Evolutionary conservation across 2,797 vertebrate species (phyloP).

Genomic region (Hybognathus amarus): DNA sequence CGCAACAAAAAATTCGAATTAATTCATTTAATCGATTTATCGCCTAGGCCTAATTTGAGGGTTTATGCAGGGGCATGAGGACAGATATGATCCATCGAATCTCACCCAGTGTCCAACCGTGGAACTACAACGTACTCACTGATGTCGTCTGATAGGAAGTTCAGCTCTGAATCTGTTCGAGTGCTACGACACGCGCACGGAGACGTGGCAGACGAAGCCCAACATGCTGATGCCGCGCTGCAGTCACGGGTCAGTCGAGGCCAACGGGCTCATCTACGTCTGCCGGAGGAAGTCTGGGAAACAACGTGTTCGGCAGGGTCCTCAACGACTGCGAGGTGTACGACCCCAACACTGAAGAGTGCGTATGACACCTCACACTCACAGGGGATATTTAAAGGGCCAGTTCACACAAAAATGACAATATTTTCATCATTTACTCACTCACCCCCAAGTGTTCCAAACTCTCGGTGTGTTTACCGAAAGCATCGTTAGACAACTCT

Average conservation of each 20-base stretch:
- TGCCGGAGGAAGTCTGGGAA: slow-evolving; percentile 94
- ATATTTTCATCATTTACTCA: not conserved
- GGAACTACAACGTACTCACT: too few species aligned
- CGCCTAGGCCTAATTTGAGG: too few species aligned
- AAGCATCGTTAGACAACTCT: too few species aligned
- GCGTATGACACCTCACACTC: slow-evolving; percentile 58
- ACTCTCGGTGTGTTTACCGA: too few species aligned
- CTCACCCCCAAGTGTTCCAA: too few species aligned
- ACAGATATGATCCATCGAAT: too few species aligned
- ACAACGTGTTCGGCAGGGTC: slow-evolving; percentile 93
- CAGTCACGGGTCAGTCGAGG: slow-evolving; percentile 95
- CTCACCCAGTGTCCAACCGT: too few species aligned
- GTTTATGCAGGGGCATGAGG: too few species aligned
- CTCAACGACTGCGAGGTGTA: slow-evolving; percentile 96
- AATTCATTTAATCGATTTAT: too few species aligned
- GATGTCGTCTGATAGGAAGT: slow-evolving; percentile 85
- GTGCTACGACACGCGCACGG: slow-evolving; percentile 95
- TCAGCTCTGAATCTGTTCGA: slow-evolving; percentile 94
- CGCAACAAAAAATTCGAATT: too few species aligned
- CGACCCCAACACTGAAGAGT: slow-evolving; percentile 93
- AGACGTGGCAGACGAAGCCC: slow-evolving; percentile 94
- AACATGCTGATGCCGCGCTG: slow-evolving; percentile 96
- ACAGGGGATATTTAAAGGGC: not conserved
- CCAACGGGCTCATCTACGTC: slow-evolving; percentile 92
- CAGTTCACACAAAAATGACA: not conserved